Evolutionary conservation across 2,113 vertebrate species (phyloP).

Genomic region (Malurus alboscapulatus): DNA sequence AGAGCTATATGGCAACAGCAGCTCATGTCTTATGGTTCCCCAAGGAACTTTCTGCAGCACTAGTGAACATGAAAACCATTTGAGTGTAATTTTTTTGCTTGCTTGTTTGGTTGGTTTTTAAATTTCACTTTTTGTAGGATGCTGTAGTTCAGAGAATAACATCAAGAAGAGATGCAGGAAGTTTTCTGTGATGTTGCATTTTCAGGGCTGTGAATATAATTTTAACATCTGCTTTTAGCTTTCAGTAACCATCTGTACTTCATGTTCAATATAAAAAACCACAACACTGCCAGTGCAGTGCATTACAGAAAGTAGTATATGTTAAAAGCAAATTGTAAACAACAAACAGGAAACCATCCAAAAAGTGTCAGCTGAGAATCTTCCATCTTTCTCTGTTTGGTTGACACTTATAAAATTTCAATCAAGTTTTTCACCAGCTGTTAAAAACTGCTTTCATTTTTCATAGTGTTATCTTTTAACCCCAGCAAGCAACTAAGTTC

Average conservation of each 20-base stretch:
- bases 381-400: neutral
- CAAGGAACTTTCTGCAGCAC: neutral
- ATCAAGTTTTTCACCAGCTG: neutral
- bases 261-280: neutral
- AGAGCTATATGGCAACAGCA: neutral
- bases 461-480: neutral
- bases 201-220: neutral
- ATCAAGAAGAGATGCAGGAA: neutral
- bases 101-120: neutral
- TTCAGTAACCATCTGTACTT: neutral
- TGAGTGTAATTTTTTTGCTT: neutral
- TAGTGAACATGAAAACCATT: neutral
- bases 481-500: neutral
- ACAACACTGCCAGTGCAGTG: neutral
- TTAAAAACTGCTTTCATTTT: neutral
- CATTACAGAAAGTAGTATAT: neutral
- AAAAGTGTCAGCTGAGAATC: neutral
- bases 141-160: neutral
- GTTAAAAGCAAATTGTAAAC: neutral
- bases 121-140: neutral
- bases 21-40: neutral
- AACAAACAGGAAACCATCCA: neutral
- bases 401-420: neutral
- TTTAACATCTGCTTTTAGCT: neutral
- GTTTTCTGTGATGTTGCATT: neutral